Evolutionary conservation across 92 coral and sea anemone genomes (phyloP), one percentile per base, ranked within the genome.

Genomic region (Zoanthus gigantus): DNA sequence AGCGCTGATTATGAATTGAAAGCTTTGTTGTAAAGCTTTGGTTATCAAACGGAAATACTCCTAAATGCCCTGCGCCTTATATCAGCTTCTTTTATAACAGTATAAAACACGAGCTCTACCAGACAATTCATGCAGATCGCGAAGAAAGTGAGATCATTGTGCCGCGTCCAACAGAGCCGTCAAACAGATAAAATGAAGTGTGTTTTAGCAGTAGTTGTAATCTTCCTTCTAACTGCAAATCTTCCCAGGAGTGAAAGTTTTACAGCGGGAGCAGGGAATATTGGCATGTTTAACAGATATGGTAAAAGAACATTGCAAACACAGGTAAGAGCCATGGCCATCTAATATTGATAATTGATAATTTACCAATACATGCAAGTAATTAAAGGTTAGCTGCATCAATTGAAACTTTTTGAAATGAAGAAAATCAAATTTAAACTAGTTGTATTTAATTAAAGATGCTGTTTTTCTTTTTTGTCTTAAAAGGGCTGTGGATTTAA

Each of bases 1-100:
- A 77, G 16, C 61, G n/a, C 65, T 77, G 68, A 77, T 77, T 77
- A 77, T 77, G 67, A 58, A 77, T 77, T 76, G 81, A 50, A 42
- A 45, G 15, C 23, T 76, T 37, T 60, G 37, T 76, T 77, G 67
- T 77, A 29, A 56, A 44, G 12, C 14, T 6, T 77, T 77, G 46
- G 44, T 77, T 77, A 77, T 77, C 82, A 44, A 17, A 54, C 82
- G 82, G 82, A 77, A 77, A 77, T 54, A 77, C 53, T 8, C 53
- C 37, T 77, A 52, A 77, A 77, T 77, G 82, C 44, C 46, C 53
- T 16, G 13, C 10, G 66, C 82, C 30, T 53, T 47, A 77, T 52
- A 77, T 77, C 67, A 29, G 67, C 47, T 12, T 58, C 30, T 77
- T 54, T 13, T 67, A 77, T 28, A 53, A 77, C 48, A 14, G 46